A percentile compares a stretch with the other conserved stretches of the same genome.
phyloP scores from a whole-genome alignment of 2,888 invertebrate genomes.

The Apamea crenata region DNA sequence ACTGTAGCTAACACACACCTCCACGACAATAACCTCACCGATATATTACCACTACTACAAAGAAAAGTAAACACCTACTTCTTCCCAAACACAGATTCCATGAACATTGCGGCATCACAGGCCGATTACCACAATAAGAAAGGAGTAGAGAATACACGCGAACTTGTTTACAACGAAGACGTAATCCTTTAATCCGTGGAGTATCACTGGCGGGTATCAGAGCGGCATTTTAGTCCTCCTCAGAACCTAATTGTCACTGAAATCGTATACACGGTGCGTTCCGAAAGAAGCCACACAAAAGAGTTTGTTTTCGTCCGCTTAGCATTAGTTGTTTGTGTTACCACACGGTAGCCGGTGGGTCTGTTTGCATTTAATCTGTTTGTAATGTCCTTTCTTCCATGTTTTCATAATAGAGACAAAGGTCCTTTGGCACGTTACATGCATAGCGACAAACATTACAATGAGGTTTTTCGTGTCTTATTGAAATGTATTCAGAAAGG shows the following conservation, averaged over 20 bases:
- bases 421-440: conserved; percentile 68
- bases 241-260: conserved; percentile 84
- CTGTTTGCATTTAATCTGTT: conserved; percentile 89
- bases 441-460: conserved; percentile 43
- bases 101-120: conserved; percentile 55
- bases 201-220: conserved; percentile 82
- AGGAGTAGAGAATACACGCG: conserved; percentile 78
- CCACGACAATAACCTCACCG: background rate
- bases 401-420: conserved; percentile 78
- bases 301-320: conserved; percentile 86
- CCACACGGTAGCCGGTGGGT: conserved; percentile 82
- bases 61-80: conserved; percentile 33
- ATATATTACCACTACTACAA: conserved; percentile 12
- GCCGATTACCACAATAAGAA: conserved; percentile 69
- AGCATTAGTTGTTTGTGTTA: conserved; percentile 86
- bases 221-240: conserved; percentile 75
- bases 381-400: conserved; percentile 83
- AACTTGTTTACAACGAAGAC: conserved; percentile 80
- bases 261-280: conserved; percentile 76
- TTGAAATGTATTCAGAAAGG: conserved; percentile 54
- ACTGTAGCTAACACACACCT: background rate
- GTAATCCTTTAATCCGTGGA: conserved; percentile 87
- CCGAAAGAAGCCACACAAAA: conserved; percentile 81
- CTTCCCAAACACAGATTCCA: conserved; percentile 31
- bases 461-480: conserved; percentile 31